phyloP scores from a whole-genome alignment of 1,140 invertebrate species.

The Diuraphis noxia region DNA sequence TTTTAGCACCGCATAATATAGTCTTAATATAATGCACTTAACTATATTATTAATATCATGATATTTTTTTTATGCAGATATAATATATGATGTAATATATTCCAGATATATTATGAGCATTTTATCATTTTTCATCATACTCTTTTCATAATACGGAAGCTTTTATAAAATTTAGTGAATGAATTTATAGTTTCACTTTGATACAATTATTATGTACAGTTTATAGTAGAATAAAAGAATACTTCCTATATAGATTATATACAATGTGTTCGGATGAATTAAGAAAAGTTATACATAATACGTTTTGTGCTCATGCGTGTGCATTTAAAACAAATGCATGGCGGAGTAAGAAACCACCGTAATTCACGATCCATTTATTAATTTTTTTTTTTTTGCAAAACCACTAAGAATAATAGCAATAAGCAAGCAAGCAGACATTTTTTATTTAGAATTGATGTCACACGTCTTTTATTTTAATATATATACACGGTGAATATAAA shows the following conservation, averaged over 20 bases:
- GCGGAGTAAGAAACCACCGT: neutral
- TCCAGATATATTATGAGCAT: neutral
- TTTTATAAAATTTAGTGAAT: slow-evolving; percentile 12
- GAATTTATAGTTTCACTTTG: neutral
- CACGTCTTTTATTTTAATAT: neutral
- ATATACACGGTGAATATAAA: neutral
- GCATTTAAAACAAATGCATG: slow-evolving; percentile 20
- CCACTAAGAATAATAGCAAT: neutral
- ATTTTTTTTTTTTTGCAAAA: neutral
- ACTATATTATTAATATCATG: neutral
- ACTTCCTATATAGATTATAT: neutral
- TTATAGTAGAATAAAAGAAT: neutral
- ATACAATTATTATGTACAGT: neutral
- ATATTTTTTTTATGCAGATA: neutral
- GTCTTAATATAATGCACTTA: neutral
- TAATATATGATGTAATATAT: neutral
- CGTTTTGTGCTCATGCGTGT: neutral
- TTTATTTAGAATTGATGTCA: neutral
- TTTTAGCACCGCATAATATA: neutral
- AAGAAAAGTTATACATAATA: neutral
- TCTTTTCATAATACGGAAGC: neutral
- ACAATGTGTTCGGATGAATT: neutral
- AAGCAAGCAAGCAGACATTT: neutral
- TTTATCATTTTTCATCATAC: neutral
- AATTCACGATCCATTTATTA: neutral